phyloP scores from a whole-genome alignment of 1,140 invertebrate species.

The Drosophila ambigua region DNA sequence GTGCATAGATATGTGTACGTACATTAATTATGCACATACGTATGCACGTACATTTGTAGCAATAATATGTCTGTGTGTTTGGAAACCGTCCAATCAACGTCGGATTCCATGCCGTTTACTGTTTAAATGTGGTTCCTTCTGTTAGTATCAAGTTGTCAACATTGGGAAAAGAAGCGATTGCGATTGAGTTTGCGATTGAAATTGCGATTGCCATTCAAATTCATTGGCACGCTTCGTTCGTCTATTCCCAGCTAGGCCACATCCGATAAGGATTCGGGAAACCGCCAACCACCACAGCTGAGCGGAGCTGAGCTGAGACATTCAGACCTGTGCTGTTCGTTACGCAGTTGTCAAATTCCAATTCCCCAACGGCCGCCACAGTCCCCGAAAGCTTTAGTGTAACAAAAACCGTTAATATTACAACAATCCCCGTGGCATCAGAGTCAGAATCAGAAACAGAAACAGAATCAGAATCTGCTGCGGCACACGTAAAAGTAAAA shows the following conservation, averaged over 20 bases:
- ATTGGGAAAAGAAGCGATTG: constrained; percentile 31
- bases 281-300: constrained; percentile 20
- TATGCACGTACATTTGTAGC: too few relatives aligned
- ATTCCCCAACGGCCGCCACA: constrained; percentile 61
- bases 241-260: constrained; percentile 18
- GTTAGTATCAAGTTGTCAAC: constrained; percentile 27
- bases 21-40: too few relatives aligned
- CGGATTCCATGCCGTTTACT: too few relatives aligned
- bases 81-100: too few relatives aligned
- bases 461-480: not conserved
- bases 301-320: constrained; percentile 10
- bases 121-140: not conserved
- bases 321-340: not conserved
- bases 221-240: constrained; percentile 52
- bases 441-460: too few relatives aligned
- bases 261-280: constrained; percentile 44
- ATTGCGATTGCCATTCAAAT: constrained; percentile 66
- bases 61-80: too few relatives aligned
- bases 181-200: constrained; percentile 30
- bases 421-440: constrained; percentile 47
- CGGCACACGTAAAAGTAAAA: not conserved
- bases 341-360: constrained; percentile 22
- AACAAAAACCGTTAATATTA: constrained; percentile 64
- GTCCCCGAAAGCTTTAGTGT: constrained; percentile 49
- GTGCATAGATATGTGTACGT: too few relatives aligned